Evolutionary conservation across 64 coral and sea anemone genomes (phyloP), one percentile per base, ranked within the genome.

Genomic region (Porites lutea): DNA sequence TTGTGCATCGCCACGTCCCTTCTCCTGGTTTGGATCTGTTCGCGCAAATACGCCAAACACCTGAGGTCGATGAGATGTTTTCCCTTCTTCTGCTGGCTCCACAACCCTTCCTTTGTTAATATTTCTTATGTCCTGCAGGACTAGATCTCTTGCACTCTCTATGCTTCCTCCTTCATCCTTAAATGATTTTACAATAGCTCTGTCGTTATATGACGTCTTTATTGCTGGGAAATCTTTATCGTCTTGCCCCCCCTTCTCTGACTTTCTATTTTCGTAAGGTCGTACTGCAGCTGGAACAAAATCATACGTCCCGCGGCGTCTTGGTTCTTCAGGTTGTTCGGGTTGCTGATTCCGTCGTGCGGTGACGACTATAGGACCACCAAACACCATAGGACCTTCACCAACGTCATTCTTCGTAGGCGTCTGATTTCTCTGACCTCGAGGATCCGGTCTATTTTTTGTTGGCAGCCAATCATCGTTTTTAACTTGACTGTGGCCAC

Each of bases 11-110:
- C 51, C 64, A 52, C 37, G 81, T 21, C 19, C 19, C 4, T 68
- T 46, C 3, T 7, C 22, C 52, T 68, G 16, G 13, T 13, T 78
- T 16, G 50, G 51, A 78, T 69, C 81, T 21, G 63, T 67, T 16
- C 81, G 82, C 19, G 82, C 91, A 71, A 93, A 83, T 5, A 93
- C 75, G 55, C 82, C 91, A 79, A 93, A 93, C 11, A 93, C 72
- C 16, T 93, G 91, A 4, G 82, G 91, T 16, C 91, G 71, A 10
- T 77, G 14, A 37, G 72, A 4, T 44, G 20, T 69, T 86, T 66
- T 51, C 57, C 15, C 3, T 78, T 78, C 75, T 57, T 78, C 50
- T 20, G 6, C 50, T 19, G 81, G 81, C 65, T 84, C 48, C 3
- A 5, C 48, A 6, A 18, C 46, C 8, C 13, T 63, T 4, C 52